phyloP scores from a whole-genome alignment of 2,113 vertebrate genomes.

The Thinocorus orbignyianus region DNA sequence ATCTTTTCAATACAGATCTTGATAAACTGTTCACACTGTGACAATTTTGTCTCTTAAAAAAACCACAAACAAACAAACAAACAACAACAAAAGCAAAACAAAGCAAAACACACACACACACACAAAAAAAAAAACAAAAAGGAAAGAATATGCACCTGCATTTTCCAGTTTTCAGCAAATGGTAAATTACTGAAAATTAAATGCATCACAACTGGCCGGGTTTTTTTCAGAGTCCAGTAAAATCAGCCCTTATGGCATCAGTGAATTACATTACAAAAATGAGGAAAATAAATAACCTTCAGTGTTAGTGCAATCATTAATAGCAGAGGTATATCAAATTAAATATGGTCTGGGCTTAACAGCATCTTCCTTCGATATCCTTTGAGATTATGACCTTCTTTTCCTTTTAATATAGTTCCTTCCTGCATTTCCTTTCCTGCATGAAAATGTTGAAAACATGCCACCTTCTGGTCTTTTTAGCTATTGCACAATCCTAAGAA shows the following conservation, averaged over 20 bases:
- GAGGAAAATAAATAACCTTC: not conserved
- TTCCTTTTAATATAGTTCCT: not conserved
- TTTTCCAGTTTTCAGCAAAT: not conserved
- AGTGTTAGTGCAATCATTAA: not conserved
- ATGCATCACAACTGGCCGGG: not conserved
- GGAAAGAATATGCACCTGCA: not conserved
- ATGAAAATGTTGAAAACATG: not conserved
- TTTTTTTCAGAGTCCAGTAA: not conserved
- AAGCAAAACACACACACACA: not conserved
- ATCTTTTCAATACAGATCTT: not conserved
- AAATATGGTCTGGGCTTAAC: not conserved
- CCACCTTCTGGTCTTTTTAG: slow-evolving; percentile 20
- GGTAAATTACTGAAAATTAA: not conserved
- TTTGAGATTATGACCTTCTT: not conserved
- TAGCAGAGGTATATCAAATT: not conserved
- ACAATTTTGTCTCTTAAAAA: not conserved
- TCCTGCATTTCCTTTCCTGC: not conserved
- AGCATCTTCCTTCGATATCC: not conserved
- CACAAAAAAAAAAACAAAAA: not conserved
- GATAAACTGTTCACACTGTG: not conserved
- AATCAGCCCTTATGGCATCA: not conserved
- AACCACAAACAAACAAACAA: not conserved
- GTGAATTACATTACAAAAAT: not conserved
- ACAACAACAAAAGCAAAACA: not conserved
- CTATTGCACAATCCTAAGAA: not conserved